Evolutionary conservation across 2,113 vertebrate genomes (phyloP), one percentile per base, ranked within the genome.

Genomic region (Cephalopterus ornatus): DNA sequence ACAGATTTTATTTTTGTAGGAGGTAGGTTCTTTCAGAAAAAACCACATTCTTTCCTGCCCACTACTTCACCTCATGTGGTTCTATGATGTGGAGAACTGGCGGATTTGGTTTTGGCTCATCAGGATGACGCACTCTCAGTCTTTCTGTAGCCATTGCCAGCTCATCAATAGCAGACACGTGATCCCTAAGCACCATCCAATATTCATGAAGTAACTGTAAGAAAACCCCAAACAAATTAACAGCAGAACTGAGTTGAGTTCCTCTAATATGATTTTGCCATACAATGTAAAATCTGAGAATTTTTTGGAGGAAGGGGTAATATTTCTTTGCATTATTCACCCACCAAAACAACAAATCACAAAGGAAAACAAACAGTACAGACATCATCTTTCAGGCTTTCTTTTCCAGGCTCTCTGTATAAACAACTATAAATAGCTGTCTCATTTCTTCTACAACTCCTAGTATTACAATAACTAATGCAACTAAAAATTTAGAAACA

Each of bases 81-180:
- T 99, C 99, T 91, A 99, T 99, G 95, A 99, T 99, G 96, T 99
- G 98, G 85, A 99, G 98, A 85, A 99, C 98, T 4, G 98, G 98
- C 20, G 98, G 98, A 80, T 98, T 99, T 78, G 99, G 99, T 91
- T 99, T 99, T 26, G 99, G 99, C 82, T 99, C 99, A 50, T 98
- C 98, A 9, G 99, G 99, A 67, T 99, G 98, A 41, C 99, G 98
- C 32, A 99, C 98, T 62, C 99, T 98, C 21, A 99, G 98, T 19
- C 99, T 97, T 86, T 99, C 99, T 2, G 99, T 99, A 50, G 99
- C 99, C 99, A 99, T 99, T 14, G 99, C 99, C 97, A 99, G 96
- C 68, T 99, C 99, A 93, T 99, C 99, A 50, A 99, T 99, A 92
- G 99, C 99, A 35, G 99, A 99, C 32, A 99, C 99, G 1, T 99